These are phyloP conservation scores for Epirrhoe tristata DNA, from an alignment of 2,888 invertebrate species.

Conservation along the genomic window DNA sequence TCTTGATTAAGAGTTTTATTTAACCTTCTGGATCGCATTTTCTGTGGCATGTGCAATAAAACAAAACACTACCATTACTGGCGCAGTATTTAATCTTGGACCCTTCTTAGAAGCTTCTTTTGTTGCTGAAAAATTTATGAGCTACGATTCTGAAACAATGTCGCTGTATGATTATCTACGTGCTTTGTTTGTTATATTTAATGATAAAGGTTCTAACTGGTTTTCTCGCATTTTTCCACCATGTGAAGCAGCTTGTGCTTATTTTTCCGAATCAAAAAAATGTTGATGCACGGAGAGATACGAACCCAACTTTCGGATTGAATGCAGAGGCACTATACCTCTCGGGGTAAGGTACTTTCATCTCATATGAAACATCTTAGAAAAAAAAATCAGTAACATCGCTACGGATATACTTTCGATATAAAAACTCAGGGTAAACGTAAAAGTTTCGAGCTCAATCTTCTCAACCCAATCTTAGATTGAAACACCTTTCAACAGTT, in stretches of 20 bases:
- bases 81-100: constrained; percentile 35
- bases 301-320: too few species aligned
- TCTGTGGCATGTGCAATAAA: constrained; percentile 67
- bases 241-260: too few species aligned
- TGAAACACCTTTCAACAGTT: constrained; percentile 33
- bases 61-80: constrained; percentile 72
- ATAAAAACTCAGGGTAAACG: constrained; percentile 2
- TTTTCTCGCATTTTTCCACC: too few species aligned
- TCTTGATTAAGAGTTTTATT: background rate
- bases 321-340: too few species aligned
- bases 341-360: too few species aligned
- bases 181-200: constrained; percentile 13
- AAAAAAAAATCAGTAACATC: too few species aligned
- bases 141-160: constrained; percentile 30
- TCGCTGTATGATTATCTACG: constrained; percentile 19
- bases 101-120: constrained; percentile 35
- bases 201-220: too few species aligned
- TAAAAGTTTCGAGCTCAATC: constrained; percentile 28
- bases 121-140: constrained; percentile 38
- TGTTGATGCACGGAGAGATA: too few species aligned
- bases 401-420: background rate
- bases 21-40: constrained; percentile 6
- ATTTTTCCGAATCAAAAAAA: too few species aligned
- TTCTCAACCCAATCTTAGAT: constrained; percentile 18
- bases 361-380: too few species aligned